Evolutionary conservation across 1,140 invertebrate genomes (phyloP), one percentile per base, ranked within the genome.

Genomic region (Sarcophaga peregrina): DNA sequence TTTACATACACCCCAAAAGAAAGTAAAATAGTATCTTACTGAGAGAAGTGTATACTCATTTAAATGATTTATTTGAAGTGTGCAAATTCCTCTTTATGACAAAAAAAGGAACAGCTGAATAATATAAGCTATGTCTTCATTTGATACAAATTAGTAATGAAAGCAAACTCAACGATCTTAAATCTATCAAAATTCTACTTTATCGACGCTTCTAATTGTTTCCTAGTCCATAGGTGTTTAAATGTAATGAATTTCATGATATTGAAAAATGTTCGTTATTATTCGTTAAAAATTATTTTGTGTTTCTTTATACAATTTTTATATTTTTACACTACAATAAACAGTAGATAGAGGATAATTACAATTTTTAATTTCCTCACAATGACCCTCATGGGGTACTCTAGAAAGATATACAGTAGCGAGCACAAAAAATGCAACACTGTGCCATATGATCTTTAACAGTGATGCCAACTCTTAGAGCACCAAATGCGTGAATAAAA

Each of bases 1-100:
- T 81, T 62, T 17, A 62, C 80, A 15, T 81, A 46, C 62, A 81
- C 80, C n/a, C 80, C 80, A 8, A 81, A 81, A 62, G 37, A 13
- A n/a, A 25, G 46, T 45, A 68, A 62, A 68, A 81, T n/a, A n/a
- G n/a, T n/a, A n/a, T n/a, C 52, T 37, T 37, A n/a, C n/a, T 37
- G 46, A 81, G 62, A 45, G 45, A 37, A 17, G 52, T 9, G 3
- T 15, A 81, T 45, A 81, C 8, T 9, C n/a, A 81, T 20, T 11
- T 25, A 20, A n/a, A 81, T 8, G 54, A 62, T n/a, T n/a, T 46
- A 68, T 81, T 46, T n/a, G n/a, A 8, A 10, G 45, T 17, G 80
- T 68, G 80, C 46, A 68, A 46, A 15, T 81, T 45, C 74, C 74
- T 8, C 10, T 76, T 76, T 76, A 76, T 8, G 15, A 76, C 37